Evolutionary conservation across 2,113 vertebrate genomes (phyloP).

Genomic region (Athene noctua): DNA sequence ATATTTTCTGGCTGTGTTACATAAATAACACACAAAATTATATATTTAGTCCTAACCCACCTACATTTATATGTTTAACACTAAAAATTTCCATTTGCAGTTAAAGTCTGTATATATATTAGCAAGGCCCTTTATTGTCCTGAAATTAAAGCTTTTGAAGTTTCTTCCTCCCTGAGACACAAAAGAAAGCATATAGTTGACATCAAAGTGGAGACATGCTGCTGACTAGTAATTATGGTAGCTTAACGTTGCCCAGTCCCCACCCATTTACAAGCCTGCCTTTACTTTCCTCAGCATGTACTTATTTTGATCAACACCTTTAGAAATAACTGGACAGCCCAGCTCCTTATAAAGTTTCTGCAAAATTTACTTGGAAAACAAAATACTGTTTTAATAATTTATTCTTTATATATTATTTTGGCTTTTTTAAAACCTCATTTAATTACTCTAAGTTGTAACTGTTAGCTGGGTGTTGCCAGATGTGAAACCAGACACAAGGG

Average conservation of each 20-base stretch:
- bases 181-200: slow-evolving; percentile 64
- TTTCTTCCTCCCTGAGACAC: slow-evolving; percentile 73
- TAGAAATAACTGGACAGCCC: slow-evolving; percentile 29
- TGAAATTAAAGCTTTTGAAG: slow-evolving; percentile 79
- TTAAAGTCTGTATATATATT: slow-evolving; percentile 55
- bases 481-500: slow-evolving; percentile 80
- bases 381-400: slow-evolving; percentile 57
- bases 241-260: slow-evolving; percentile 57
- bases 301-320: slow-evolving; percentile 72
- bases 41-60: neutral
- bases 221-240: slow-evolving; percentile 71
- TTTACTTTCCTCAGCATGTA: slow-evolving; percentile 51
- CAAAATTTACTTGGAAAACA: slow-evolving; percentile 48
- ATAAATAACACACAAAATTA: neutral
- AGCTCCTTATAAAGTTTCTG: slow-evolving; percentile 50
- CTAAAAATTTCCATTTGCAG: slow-evolving; percentile 38
- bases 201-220: slow-evolving; percentile 75
- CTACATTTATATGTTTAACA: neutral
- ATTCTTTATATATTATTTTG: slow-evolving; percentile 46
- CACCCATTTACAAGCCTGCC: slow-evolving; percentile 61
- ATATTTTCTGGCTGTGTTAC: neutral
- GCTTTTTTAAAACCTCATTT: slow-evolving; percentile 55
- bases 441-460: slow-evolving; percentile 73
- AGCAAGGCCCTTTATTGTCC: slow-evolving; percentile 70
- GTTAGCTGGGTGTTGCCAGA: slow-evolving; percentile 77